A percentile compares a stretch with the other conserved stretches of the same genome.
Evolutionary conservation across 2,797 vertebrate genomes (phyloP).

Genomic region (Pitangus sulphuratus): DNA sequence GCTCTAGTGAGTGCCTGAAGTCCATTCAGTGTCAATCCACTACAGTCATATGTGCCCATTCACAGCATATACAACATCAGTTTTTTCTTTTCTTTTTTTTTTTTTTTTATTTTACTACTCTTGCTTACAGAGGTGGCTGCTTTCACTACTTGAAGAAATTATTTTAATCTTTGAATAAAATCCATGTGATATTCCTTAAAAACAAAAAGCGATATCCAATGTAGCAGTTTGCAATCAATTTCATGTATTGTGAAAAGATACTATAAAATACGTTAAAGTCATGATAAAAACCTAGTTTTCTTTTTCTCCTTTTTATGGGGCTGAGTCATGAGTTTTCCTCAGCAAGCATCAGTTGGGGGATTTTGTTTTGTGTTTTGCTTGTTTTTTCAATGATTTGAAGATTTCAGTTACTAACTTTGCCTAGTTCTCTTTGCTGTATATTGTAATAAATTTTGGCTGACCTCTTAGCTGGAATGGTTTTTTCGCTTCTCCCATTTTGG

Average conservation of each 20-base stretch:
- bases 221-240: neutral
- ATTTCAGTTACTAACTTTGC: neutral
- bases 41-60: neutral
- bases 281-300: neutral
- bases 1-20: no score
- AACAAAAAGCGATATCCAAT: neutral
- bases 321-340: neutral
- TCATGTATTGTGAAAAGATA: neutral
- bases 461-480: neutral
- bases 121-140: neutral
- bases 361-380: neutral
- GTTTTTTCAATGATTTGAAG: neutral
- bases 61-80: fast-evolving
- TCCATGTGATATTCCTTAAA: neutral
- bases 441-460: neutral
- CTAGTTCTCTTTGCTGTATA: neutral
- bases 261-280: neutral
- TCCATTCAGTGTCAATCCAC: no score
- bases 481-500: neutral
- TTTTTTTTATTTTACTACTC: neutral
- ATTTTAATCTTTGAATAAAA: neutral
- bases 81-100: neutral
- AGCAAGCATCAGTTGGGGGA: neutral
- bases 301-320: neutral
- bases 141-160: neutral